phyloP scores from a whole-genome alignment of 53 echinoderm and acorn worm genomes.

The Zoroaster sp. region DNA sequence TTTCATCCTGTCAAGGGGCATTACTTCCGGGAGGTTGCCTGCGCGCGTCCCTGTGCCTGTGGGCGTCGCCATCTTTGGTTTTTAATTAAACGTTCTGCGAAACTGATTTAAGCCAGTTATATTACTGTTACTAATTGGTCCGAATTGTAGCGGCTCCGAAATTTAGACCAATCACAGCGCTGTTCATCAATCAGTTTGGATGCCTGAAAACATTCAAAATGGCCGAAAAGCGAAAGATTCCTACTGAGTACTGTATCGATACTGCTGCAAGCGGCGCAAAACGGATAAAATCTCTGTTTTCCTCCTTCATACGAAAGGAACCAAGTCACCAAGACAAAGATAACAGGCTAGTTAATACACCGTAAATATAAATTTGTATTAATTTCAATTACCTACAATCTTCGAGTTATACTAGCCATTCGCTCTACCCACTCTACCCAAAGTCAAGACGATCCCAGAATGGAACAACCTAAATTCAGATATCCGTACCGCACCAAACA shows the following conservation, averaged over 20 bases:
- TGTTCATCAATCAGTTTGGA: neutral
- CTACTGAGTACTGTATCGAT: too few species aligned
- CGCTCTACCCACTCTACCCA: too few species aligned
- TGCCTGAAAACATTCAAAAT: neutral
- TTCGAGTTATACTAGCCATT: too few species aligned
- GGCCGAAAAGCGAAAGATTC: slow-evolving; percentile 47
- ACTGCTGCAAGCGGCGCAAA: slow-evolving; percentile 22
- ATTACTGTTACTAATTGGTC: neutral
- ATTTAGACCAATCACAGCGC: slow-evolving; percentile 19
- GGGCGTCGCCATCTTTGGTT: slow-evolving; percentile 28
- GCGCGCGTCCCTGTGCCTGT: neutral
- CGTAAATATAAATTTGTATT: neutral
- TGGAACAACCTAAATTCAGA: too few species aligned
- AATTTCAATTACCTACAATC: too few species aligned
- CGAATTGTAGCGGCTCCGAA: too few species aligned
- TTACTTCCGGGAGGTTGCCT: neutral
- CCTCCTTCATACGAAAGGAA: slow-evolving; percentile 73
- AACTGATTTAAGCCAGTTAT: neutral
- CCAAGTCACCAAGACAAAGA: neutral
- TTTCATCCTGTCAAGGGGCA: neutral
- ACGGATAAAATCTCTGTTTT: slow-evolving; percentile 79
- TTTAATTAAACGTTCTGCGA: neutral
- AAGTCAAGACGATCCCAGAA: too few species aligned
- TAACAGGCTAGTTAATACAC: neutral
- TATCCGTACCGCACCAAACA: too few species aligned